Percentiles rank a stretch among this genome's conserved stretches.
phyloP scores from a whole-genome alignment of 2,888 invertebrate genomes.

The Drosophila emarginata region DNA sequence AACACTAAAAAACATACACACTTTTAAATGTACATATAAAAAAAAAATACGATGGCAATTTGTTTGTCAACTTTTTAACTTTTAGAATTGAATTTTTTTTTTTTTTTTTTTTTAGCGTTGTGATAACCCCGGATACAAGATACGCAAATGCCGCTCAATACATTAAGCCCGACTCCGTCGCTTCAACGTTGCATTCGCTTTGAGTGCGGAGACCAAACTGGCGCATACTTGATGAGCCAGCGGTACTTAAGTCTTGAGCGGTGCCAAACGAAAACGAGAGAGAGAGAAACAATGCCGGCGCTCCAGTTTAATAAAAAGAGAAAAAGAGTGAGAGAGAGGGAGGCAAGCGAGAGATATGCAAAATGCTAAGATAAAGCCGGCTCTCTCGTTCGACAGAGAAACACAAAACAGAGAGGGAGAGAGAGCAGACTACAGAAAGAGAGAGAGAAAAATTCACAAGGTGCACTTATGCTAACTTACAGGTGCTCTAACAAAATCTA shows the following conservation, averaged over 20 bases:
- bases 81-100: constrained; percentile 30
- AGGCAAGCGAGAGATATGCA: not conserved
- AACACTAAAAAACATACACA: constrained; percentile 11
- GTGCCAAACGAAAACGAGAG: not conserved
- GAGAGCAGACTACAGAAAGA: not conserved
- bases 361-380: not conserved
- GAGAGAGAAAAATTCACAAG: not conserved
- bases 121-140: constrained; percentile 23
- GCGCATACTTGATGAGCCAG: not conserved
- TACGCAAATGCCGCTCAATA: not conserved
- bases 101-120: not conserved
- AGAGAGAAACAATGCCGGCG: not conserved
- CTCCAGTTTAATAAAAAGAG: not conserved
- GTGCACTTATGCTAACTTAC: not conserved
- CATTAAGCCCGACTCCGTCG: not conserved
- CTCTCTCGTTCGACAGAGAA: not conserved
- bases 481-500: not conserved
- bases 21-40: not conserved
- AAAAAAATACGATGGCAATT: constrained; percentile 19
- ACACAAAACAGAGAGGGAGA: not conserved
- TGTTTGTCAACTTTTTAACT: constrained; percentile 19
- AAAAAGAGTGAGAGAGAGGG: constrained; percentile 2
- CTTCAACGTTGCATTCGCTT: constrained; percentile 1
- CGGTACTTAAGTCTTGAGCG: not conserved
- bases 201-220: constrained; percentile 5